These are phyloP conservation scores for Oreochromis spilurus DNA, from an alignment of 2,113 vertebrate species.

Conservation along the genomic window DNA sequence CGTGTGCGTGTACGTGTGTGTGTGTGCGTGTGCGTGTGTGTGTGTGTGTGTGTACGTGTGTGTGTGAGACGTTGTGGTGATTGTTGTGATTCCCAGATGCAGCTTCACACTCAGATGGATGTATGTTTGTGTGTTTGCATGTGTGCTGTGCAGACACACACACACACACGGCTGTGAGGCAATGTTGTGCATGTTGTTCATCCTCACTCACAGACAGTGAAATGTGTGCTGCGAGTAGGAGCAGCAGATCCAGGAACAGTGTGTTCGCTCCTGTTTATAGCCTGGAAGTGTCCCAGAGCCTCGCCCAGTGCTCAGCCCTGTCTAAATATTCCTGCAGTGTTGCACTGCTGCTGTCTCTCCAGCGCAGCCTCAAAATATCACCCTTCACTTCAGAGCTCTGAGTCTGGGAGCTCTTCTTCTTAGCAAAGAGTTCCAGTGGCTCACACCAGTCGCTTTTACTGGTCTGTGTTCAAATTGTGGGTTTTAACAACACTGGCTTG, in stretches of 20 bases:
- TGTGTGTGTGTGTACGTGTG: not conserved
- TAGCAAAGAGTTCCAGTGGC: not conserved
- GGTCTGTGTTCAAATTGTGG: not conserved
- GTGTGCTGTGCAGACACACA: not conserved
- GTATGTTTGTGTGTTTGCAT: not conserved
- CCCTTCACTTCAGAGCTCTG: not conserved
- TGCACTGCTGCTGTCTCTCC: not conserved
- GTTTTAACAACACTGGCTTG: not conserved
- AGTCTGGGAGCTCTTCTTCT: not conserved
- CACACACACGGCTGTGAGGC: not conserved
- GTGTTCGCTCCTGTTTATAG: not conserved
- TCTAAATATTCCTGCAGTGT: not conserved
- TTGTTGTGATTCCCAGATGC: slow-evolving; percentile 8
- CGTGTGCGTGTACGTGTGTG: not conserved
- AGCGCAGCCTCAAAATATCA: not conserved
- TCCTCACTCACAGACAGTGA: not conserved
- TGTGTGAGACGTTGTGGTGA: not conserved
- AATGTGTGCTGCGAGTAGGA: not conserved
- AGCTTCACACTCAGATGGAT: not conserved
- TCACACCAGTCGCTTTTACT: not conserved
- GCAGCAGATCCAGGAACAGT: not conserved
- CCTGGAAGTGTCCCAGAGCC: not conserved
- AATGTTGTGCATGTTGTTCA: not conserved
- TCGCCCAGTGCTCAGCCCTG: not conserved
- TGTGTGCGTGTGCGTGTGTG: not conserved